Evolutionary conservation across 2,113 vertebrate genomes (phyloP).

Genomic region (Micromys minutus): DNA sequence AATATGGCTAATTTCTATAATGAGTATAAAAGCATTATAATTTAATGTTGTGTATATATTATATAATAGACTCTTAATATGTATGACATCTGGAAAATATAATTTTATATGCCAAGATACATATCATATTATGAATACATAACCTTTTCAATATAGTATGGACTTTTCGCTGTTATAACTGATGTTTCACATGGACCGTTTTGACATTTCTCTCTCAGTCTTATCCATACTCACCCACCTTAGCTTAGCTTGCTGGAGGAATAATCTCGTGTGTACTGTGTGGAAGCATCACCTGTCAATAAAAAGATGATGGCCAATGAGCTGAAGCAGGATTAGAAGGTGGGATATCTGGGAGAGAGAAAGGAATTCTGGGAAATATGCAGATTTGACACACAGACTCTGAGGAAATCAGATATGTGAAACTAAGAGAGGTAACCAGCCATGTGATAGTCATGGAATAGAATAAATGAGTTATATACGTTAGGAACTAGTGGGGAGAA

Average conservation of each 20-base stretch:
- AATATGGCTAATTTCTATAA: not conserved
- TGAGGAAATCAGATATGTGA: no score
- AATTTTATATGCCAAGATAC: not conserved
- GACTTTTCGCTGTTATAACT: not conserved
- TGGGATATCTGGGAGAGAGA: no score
- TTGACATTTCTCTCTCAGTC: not conserved
- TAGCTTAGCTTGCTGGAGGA: not conserved
- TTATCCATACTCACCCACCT: not conserved
- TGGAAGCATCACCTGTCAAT: no score
- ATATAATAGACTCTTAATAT: not conserved
- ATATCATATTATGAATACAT: not conserved
- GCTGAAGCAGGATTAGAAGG: no score
- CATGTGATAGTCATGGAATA: no score
- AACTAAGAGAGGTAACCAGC: no score
- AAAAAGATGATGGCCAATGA: no score
- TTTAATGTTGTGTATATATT: not conserved
- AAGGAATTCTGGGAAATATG: no score
- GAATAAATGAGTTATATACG: no score
- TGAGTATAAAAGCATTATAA: not conserved
- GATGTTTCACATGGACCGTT: not conserved
- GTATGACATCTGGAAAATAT: not conserved
- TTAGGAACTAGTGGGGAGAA: no score
- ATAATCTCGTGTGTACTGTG: no score
- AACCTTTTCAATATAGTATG: not conserved
- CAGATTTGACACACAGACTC: no score